Conservation (phyloP, 2,113 vertebrate species). For the Oenanthe melanoleuca region DNA sequence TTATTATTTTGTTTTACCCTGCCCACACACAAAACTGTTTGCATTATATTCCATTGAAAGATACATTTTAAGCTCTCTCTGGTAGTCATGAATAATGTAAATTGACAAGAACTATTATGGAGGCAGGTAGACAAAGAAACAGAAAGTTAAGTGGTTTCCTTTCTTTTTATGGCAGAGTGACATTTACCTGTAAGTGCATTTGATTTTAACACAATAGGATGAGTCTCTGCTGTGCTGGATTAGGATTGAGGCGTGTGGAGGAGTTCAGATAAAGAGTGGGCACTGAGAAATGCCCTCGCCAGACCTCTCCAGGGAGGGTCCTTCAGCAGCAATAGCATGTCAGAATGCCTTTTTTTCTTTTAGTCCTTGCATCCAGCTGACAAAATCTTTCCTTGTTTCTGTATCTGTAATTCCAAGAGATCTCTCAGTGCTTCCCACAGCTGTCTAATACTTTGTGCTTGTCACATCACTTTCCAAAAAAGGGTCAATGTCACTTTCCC, state of each 20-base stretch:
- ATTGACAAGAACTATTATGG: slow-evolving; percentile 65
- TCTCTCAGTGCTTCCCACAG: slow-evolving; percentile 57
- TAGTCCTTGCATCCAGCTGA: slow-evolving; percentile 48
- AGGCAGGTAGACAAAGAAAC: slow-evolving; percentile 56
- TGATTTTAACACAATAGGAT: slow-evolving; percentile 68
- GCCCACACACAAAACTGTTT: slow-evolving; percentile 52
- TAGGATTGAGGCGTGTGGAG: slow-evolving; percentile 59
- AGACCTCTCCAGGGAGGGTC: slow-evolving; percentile 56
- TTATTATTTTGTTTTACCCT: slow-evolving; percentile 65
- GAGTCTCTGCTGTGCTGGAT: slow-evolving; percentile 59
- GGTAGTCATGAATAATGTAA: slow-evolving; percentile 67
- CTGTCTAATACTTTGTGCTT: slow-evolving; percentile 57
- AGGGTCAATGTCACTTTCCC: slow-evolving; percentile 26
- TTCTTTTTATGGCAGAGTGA: slow-evolving; percentile 62
- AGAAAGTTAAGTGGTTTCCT: slow-evolving; percentile 64
- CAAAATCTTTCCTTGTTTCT: slow-evolving; percentile 60
- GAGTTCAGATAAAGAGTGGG: slow-evolving; percentile 69
- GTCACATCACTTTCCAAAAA: slow-evolving; percentile 48
- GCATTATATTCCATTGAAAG: slow-evolving; percentile 50
- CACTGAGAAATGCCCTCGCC: slow-evolving; percentile 58
- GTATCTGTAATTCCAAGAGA: slow-evolving; percentile 57
- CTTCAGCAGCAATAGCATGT: slow-evolving; percentile 53
- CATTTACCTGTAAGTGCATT: slow-evolving; percentile 63
- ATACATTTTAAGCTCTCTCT: slow-evolving; percentile 43
- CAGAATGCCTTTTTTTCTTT: slow-evolving; percentile 38